A percentile compares a stretch with the other conserved stretches of the same genome.
These are phyloP conservation scores for Poecilia wingei DNA, from an alignment of 2,797 vertebrate species.

Conservation along the genomic window DNA sequence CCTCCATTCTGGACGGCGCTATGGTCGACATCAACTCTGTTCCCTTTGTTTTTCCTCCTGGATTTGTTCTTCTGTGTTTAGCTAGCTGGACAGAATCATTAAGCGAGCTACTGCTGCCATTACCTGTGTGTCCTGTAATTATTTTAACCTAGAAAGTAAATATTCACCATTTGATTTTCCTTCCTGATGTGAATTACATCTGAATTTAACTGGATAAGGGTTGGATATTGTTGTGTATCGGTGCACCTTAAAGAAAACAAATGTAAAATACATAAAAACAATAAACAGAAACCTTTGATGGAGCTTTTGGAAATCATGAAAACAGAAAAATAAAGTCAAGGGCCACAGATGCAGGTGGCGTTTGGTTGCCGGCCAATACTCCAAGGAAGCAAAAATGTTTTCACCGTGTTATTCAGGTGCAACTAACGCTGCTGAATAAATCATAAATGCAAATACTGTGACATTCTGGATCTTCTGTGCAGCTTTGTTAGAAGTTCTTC, in stretches of 20 bases:
- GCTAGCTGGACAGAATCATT: not conserved
- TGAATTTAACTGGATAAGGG: not conserved
- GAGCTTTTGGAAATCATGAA: no score
- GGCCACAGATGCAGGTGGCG: not conserved
- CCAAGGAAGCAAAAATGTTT: not conserved
- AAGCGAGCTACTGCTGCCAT: not conserved
- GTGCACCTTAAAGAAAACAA: not conserved
- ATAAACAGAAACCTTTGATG: not conserved
- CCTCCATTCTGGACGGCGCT: not conserved
- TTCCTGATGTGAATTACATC: not conserved
- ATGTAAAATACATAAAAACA: not conserved
- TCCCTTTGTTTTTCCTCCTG: not conserved
- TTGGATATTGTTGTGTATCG: not conserved
- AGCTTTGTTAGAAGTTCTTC: not conserved
- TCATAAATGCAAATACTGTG: not conserved
- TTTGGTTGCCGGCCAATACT: not conserved
- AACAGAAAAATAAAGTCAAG: not conserved
- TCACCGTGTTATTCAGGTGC: not conserved
- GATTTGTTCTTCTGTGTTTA: not conserved
- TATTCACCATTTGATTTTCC: not conserved
- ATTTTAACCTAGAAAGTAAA: not conserved
- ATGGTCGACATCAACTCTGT: not conserved
- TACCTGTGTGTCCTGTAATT: not conserved
- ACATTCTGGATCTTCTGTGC: not conserved
- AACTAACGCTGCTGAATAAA: not conserved